phyloP scores from a whole-genome alignment of 2,888 invertebrate genomes.

The Boloria euphrosyne region DNA sequence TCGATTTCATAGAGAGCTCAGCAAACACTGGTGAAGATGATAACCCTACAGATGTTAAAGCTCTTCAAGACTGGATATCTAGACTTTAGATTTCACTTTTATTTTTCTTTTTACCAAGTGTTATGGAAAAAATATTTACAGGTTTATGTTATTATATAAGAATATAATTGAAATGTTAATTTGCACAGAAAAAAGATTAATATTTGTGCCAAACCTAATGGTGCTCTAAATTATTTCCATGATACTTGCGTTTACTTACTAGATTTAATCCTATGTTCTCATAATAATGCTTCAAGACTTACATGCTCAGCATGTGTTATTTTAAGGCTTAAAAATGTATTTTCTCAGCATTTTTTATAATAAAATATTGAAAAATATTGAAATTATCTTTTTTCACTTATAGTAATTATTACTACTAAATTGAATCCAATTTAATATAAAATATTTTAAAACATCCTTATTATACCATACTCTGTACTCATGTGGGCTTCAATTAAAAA shows the following conservation, averaged over 20 bases:
- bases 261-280: constrained; percentile 25
- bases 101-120: constrained; percentile 3
- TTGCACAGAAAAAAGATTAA: no score
- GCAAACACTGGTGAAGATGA: constrained; percentile 82
- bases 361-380: constrained; percentile 22
- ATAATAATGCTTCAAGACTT: constrained; percentile 39
- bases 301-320: constrained; percentile 30
- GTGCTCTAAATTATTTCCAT: not conserved
- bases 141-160: no score
- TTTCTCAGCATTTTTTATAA: constrained; percentile 35
- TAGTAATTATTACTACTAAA: constrained; percentile 18
- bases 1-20: constrained; percentile 87
- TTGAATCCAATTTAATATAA: not conserved
- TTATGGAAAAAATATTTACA: not conserved
- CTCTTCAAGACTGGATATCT: constrained; percentile 88
- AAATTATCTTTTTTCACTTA: not conserved
- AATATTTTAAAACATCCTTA: no score
- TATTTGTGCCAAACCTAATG: no score
- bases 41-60: constrained; percentile 83
- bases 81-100: constrained; percentile 64
- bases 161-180: no score
- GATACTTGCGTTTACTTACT: not conserved
- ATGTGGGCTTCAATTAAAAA: no score
- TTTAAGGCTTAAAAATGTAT: constrained; percentile 36
- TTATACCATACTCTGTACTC: no score